Evolutionary conservation across 2,888 invertebrate species (phyloP).

Genomic region (Coleophora flavipennella): DNA sequence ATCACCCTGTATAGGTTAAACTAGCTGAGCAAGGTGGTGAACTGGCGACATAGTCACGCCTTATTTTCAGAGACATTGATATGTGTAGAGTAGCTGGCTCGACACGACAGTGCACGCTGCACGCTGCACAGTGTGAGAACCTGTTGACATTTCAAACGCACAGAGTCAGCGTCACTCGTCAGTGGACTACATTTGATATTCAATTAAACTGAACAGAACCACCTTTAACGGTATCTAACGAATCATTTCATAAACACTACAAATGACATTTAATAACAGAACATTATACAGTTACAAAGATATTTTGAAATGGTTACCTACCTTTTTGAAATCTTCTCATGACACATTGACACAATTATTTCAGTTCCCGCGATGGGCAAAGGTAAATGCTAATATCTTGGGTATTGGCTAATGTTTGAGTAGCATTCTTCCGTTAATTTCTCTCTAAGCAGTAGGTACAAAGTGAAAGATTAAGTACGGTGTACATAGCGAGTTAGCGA

Average conservation of each 20-base stretch:
- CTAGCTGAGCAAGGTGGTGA: no score
- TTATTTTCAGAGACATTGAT: no score
- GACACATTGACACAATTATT: conserved; percentile 36
- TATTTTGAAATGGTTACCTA: conserved; percentile 5
- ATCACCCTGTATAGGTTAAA: no score
- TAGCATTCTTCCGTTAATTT: conserved; percentile 57
- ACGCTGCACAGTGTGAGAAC: conserved; percentile 31
- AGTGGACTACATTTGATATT: conserved; percentile 11
- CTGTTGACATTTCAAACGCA: conserved; percentile 29
- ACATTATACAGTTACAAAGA: background rate
- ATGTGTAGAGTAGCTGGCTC: no score
- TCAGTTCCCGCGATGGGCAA: conserved; percentile 36
- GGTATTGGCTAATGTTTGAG: conserved; percentile 40
- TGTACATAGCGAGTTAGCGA: conserved; percentile 51
- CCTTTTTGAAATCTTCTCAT: conserved; percentile 11
- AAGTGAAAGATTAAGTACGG: conserved; percentile 63
- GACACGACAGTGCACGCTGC: no score
- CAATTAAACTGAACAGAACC: no score
- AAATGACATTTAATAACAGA: conserved; percentile 4
- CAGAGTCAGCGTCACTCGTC: conserved; percentile 20
- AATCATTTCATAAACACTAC: conserved; percentile 3
- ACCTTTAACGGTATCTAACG: background rate
- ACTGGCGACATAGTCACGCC: no score
- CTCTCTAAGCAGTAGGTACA: conserved; percentile 53
- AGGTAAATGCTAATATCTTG: conserved; percentile 38